Base-by-base conservation (phyloP, 2,888 invertebrate species). In the Chrysina gloriosa region DNA sequence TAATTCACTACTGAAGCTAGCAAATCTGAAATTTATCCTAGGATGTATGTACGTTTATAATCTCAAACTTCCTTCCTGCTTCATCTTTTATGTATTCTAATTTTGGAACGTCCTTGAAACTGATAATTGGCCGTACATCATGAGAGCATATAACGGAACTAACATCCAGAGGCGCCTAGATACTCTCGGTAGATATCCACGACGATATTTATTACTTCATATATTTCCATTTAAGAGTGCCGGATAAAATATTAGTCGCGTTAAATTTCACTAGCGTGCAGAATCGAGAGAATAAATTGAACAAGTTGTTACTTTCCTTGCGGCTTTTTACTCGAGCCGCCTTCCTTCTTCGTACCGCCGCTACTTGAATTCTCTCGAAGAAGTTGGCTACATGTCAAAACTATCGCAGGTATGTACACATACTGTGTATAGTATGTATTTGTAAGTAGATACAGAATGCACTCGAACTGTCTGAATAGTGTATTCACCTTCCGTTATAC, bases 251-350 rank as follows among this genome's bases (percentile, higher is more conserved):
- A 61, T 29, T 61, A 42, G 19, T 16, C 9, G 58, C 31, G 31
- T 42, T 42, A 61, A 42, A 61, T 61, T 61, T 61, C 42, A 61
- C 58, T 61, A 42, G 58, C 54, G 16, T 19, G 54, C 42, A 61
- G 45, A 61, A 42, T 45, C 58, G 42, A 19, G 42, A 9, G 42
- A 21, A 61, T 61, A 61, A 61, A 61, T 61, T 61, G 58, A 42
- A 25, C 58, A 42, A 42, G 39, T 27, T 61, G 42, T 61, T 61
- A 61, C 58, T 42, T 61, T 42, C 58, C 27, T 42, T 25, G 5
- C 42, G 11, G 4, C 21, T 34, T 34, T 56, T 36, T 11, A 11
- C 11, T 36, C 3, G 42, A 19, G 16, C 11, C 19, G 21, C 21
- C 7, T 19, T 16, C 9, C 19, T 52, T 19, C 52, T 16, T n/a